These are phyloP conservation scores for Bilobella aurantiaca DNA, from an alignment of 1,140 invertebrate genomes.

Conservation along the genomic window DNA sequence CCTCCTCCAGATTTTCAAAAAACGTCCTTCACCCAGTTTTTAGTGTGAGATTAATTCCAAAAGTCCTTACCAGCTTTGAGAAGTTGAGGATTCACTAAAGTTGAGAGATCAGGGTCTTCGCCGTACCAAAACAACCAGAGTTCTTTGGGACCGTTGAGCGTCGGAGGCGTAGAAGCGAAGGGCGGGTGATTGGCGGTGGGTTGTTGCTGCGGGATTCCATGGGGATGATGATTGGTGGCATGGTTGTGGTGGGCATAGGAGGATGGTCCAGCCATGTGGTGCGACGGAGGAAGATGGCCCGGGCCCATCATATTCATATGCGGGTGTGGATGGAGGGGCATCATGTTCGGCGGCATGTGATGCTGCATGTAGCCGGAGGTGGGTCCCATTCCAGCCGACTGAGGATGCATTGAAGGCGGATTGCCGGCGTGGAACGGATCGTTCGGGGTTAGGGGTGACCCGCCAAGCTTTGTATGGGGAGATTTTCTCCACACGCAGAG, in stretches of 20 bases:
- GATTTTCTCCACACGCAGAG: slow-evolving; percentile 86
- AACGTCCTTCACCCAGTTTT: too few species aligned
- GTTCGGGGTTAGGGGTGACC: slow-evolving; percentile 48
- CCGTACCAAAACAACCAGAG: slow-evolving; percentile 99
- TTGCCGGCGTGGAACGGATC: slow-evolving; percentile 55
- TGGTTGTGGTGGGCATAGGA: slow-evolving; percentile 5
- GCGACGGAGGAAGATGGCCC: slow-evolving; percentile 18
- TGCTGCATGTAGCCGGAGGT: slow-evolving; percentile 14
- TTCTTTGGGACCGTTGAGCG: slow-evolving; percentile 61
- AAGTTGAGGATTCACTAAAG: slow-evolving; percentile 67
- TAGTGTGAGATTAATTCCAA: too few species aligned
- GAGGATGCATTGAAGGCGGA: slow-evolving; percentile 23
- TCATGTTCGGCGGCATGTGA: slow-evolving; percentile 8
- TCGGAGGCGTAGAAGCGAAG: slow-evolving; percentile 29
- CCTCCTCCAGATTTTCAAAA: too few species aligned
- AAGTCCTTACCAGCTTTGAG: slow-evolving; percentile 57
- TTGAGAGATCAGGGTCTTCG: slow-evolving; percentile 47
- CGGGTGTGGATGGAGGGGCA: slow-evolving; percentile 11
- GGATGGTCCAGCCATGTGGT: slow-evolving; percentile 21
- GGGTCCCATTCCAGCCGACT: neutral
- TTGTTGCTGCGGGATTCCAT: slow-evolving; percentile 20
- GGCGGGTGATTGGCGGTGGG: slow-evolving; percentile 14
- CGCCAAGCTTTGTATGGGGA: slow-evolving; percentile 19
- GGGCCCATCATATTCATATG: slow-evolving; percentile 26
- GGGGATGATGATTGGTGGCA: slow-evolving; percentile 18